These are phyloP conservation scores for Megamerina dolium DNA, from an alignment of 2,888 invertebrate genomes.

Conservation along the genomic window DNA sequence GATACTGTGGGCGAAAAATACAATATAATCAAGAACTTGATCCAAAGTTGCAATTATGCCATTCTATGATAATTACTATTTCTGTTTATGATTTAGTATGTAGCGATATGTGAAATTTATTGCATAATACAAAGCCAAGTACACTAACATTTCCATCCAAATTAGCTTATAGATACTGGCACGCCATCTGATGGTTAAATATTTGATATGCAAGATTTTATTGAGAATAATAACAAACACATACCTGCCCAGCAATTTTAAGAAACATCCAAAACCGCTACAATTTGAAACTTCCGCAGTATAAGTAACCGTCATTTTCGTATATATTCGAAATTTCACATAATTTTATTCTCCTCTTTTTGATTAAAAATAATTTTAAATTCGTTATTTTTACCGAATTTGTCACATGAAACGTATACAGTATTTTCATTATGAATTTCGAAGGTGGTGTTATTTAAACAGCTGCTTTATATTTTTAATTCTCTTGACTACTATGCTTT, in stretches of 20 bases:
- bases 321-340: too few species aligned
- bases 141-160: slow-evolving; percentile 77
- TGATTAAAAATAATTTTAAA: too few species aligned
- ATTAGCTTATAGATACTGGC: slow-evolving; percentile 91
- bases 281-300: slow-evolving; percentile 36
- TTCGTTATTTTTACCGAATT: too few species aligned
- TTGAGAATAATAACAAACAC: too few species aligned
- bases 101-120: slow-evolving; percentile 27
- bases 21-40: not conserved
- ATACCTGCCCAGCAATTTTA: slow-evolving; percentile 27
- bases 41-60: too few species aligned
- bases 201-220: too few species aligned
- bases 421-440: too few species aligned
- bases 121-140: slow-evolving; percentile 65
- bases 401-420: too few species aligned
- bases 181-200: slow-evolving; percentile 70
- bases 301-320: slow-evolving; percentile 37
- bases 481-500: too few species aligned
- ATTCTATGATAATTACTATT: slow-evolving; percentile 23
- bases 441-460: too few species aligned
- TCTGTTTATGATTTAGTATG: slow-evolving; percentile 6
- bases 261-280: slow-evolving; percentile 33
- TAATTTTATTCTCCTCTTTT: too few species aligned
- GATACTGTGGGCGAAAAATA: slow-evolving; percentile 51
- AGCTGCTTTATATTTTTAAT: too few species aligned